Evolutionary conservation across 53 echinoderm and acorn worm genomes (phyloP).

Genomic region (Echinometra lucunter): DNA sequence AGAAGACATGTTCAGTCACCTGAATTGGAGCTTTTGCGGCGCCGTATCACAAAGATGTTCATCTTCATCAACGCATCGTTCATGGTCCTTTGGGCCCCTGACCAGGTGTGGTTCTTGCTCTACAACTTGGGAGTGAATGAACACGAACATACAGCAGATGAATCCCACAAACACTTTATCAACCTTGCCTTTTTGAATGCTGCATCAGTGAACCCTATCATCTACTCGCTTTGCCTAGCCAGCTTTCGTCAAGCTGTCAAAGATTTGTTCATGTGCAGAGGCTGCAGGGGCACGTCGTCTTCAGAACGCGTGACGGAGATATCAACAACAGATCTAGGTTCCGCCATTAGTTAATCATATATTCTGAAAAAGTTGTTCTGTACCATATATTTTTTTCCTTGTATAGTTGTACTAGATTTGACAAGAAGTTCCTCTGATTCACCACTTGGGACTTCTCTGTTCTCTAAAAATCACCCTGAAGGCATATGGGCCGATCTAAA

Average conservation of each 20-base stretch:
- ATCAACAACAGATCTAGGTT: not conserved
- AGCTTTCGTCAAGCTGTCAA: slow-evolving; percentile 17
- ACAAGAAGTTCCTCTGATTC: too few relatives aligned
- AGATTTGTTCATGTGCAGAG: not conserved
- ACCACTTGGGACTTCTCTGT: too few relatives aligned
- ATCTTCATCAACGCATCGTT: slow-evolving; percentile 31
- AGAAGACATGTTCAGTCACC: not conserved
- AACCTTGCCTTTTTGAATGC: slow-evolving; percentile 41
- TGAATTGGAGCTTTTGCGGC: not conserved
- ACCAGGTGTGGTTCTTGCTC: slow-evolving; percentile 40
- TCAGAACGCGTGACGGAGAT: not conserved
- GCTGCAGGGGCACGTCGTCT: too few relatives aligned
- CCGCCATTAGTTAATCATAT: too few relatives aligned
- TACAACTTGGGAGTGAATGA: not conserved
- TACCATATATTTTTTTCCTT: too few relatives aligned
- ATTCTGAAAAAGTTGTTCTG: too few relatives aligned
- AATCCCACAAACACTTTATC: not conserved
- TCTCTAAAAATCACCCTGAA: too few relatives aligned
- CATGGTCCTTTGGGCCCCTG: slow-evolving; percentile 51
- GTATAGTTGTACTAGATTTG: too few relatives aligned
- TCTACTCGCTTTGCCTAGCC: slow-evolving; percentile 54
- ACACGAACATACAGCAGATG: not conserved
- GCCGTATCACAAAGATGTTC: slow-evolving; percentile 46
- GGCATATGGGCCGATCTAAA: too few relatives aligned
- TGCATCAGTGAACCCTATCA: not conserved